Conservation (phyloP, 2,888 invertebrate genomes). For the Habroteleia sp. region DNA sequence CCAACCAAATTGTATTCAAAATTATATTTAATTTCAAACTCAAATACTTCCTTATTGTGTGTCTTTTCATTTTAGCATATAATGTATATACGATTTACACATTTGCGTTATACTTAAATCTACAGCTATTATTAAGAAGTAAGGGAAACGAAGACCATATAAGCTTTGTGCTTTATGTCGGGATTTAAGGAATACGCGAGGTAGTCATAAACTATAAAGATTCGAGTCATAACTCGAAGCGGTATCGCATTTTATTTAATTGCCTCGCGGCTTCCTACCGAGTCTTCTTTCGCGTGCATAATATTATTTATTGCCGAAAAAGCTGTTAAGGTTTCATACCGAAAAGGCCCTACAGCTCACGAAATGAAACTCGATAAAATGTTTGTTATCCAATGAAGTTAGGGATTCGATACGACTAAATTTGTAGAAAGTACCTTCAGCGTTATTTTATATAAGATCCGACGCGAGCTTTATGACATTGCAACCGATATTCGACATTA, state of each 20-base stretch:
- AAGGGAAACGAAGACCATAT: constrained; percentile 60
- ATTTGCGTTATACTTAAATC: constrained; percentile 43
- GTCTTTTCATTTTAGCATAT: no score
- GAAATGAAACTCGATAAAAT: constrained; percentile 81
- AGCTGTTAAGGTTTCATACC: constrained; percentile 80
- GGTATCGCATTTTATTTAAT: constrained; percentile 81
- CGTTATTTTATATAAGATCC: constrained; percentile 44
- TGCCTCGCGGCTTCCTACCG: constrained; percentile 74
- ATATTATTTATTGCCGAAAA: constrained; percentile 81
- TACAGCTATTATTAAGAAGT: constrained; percentile 53
- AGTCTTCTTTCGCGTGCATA: constrained; percentile 75
- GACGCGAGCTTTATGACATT: constrained; percentile 64
- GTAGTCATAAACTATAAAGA: constrained; percentile 80
- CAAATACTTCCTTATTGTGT: no score
- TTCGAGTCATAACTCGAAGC: constrained; percentile 80
- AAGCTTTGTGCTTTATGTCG: constrained; percentile 74
- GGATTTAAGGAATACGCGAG: constrained; percentile 79
- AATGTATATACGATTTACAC: constrained; percentile 31
- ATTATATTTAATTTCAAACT: no score
- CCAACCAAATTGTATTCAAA: no score
- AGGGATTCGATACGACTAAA: constrained; percentile 68
- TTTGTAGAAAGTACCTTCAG: constrained; percentile 66
- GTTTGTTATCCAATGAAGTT: constrained; percentile 79
- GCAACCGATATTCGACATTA: constrained; percentile 64
- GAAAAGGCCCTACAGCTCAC: constrained; percentile 72